Evolutionary conservation across 2,888 invertebrate genomes (phyloP).

Genomic region (Blomia tropicalis): DNA sequence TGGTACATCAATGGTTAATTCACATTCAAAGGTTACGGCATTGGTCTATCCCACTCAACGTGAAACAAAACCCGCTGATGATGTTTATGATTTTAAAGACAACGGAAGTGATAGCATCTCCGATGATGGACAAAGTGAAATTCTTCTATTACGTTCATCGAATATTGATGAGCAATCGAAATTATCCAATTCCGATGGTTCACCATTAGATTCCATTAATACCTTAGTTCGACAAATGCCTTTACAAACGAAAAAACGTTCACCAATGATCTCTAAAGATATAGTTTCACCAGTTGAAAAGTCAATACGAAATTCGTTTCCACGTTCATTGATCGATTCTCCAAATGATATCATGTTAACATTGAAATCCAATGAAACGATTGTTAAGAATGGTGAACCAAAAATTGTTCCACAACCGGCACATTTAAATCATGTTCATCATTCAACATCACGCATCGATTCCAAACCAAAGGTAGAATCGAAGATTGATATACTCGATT

Average conservation of each 20-base stretch:
- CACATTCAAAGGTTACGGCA: slow-evolving; percentile 1
- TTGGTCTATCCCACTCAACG: slow-evolving; percentile 11
- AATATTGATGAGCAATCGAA: background rate
- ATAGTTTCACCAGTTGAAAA: background rate
- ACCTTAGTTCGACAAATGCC: slow-evolving; percentile 3
- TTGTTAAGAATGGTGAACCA: background rate
- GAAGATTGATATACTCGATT: slow-evolving; percentile 28
- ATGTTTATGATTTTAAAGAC: slow-evolving; percentile 9
- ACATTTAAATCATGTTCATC: too few species aligned
- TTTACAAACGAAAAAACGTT: too few species aligned
- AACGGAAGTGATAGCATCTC: background rate
- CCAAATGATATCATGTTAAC: background rate
- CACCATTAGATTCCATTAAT: slow-evolving; percentile 19
- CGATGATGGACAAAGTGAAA: background rate
- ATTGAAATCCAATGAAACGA: background rate
- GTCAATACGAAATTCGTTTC: background rate
- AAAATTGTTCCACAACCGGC: background rate
- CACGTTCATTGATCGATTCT: background rate
- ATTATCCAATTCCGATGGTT: too few species aligned
- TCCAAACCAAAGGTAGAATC: background rate
- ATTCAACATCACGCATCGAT: background rate
- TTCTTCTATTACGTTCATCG: background rate
- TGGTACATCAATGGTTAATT: background rate
- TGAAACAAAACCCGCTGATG: background rate
- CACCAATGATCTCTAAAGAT: background rate